These are phyloP conservation scores for Eulimnadia texana DNA, from an alignment of 1,140 invertebrate species.

Conservation along the genomic window DNA sequence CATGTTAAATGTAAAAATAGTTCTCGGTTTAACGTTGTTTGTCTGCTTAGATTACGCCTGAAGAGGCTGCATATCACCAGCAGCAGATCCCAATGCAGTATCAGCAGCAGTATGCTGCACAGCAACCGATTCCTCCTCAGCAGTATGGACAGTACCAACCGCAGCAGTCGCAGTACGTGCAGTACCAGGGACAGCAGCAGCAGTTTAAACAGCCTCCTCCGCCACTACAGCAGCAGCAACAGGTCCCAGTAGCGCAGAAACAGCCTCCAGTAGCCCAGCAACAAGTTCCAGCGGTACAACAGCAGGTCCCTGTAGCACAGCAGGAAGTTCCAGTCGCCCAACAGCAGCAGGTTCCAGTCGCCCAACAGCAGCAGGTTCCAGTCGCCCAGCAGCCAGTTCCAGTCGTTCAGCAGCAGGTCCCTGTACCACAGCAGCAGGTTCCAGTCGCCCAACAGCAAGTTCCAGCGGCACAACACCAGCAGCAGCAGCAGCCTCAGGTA, in stretches of 20 bases:
- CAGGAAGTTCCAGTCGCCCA: conserved; percentile 18
- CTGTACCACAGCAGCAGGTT: conserved; percentile 18
- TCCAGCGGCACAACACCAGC: conserved; percentile 2
- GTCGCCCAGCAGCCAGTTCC: conserved; percentile 5
- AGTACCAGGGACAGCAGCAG: not conserved
- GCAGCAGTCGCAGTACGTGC: not conserved
- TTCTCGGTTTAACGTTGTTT: not conserved
- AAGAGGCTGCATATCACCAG: conserved; percentile 10
- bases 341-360: conserved; percentile 12
- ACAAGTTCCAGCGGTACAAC: conserved; percentile 16
- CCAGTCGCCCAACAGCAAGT: conserved; percentile 17
- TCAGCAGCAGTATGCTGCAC: conserved; percentile 8
- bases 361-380: not conserved
- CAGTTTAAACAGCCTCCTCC: not conserved
- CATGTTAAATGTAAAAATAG: conserved; percentile 1
- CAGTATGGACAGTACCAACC: conserved; percentile 9
- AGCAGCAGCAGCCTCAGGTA: too few relatives aligned
- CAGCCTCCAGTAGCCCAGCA: not conserved
- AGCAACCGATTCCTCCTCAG: conserved; percentile 11
- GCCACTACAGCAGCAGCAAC: conserved; percentile 13
- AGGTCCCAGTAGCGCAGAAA: not conserved
- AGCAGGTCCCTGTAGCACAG: conserved; percentile 19
- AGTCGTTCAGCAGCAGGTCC: conserved; percentile 18
- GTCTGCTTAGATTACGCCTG: conserved; percentile 18
- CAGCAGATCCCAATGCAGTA: not conserved